Percentiles rank a stretch among this genome's conserved stretches.
Evolutionary conservation across 2,888 invertebrate genomes (phyloP).

Genomic region (Hylaea fasciaria): DNA sequence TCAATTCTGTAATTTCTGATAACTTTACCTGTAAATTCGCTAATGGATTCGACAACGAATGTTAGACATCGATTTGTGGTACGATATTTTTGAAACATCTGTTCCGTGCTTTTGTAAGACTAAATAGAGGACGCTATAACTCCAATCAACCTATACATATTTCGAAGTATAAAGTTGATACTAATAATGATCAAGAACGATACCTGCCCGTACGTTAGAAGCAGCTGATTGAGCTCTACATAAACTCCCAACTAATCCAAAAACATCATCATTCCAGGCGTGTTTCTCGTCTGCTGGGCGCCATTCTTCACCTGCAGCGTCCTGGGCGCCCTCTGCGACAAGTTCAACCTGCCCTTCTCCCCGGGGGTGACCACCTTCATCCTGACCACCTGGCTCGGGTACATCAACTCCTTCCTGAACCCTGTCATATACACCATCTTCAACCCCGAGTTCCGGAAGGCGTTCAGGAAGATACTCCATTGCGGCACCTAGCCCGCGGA

Average conservation of each 20-base stretch:
- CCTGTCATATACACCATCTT: slow-evolving; percentile 97
- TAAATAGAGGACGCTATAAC: too few relatives aligned
- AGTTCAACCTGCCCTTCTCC: slow-evolving; percentile 90
- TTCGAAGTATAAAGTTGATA: too few relatives aligned
- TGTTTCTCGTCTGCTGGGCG: slow-evolving; percentile 99
- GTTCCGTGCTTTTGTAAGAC: too few relatives aligned
- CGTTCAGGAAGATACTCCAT: slow-evolving; percentile 96
- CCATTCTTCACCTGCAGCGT: slow-evolving; percentile 99
- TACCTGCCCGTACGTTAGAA: too few relatives aligned
- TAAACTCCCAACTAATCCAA: background rate
- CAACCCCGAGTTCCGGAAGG: slow-evolving; percentile 99
- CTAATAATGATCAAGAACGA: too few relatives aligned
- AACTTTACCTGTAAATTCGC: too few relatives aligned
- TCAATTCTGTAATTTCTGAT: too few relatives aligned
- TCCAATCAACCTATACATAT: too few relatives aligned
- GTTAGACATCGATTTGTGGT: too few relatives aligned
- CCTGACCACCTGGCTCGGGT: slow-evolving; percentile 98
- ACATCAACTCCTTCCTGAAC: slow-evolving; percentile 97
- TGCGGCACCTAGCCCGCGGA: slow-evolving; percentile 85
- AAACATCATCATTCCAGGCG: slow-evolving; percentile 87
- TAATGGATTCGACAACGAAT: too few relatives aligned
- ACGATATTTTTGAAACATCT: too few relatives aligned
- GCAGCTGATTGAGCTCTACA: too few relatives aligned
- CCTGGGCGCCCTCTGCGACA: slow-evolving; percentile 97
- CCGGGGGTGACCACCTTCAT: slow-evolving; percentile 96